Evolutionary conservation across 2,797 vertebrate genomes (phyloP), one percentile per base, ranked within the genome.

Genomic region (Microcaecilia unicolor): DNA sequence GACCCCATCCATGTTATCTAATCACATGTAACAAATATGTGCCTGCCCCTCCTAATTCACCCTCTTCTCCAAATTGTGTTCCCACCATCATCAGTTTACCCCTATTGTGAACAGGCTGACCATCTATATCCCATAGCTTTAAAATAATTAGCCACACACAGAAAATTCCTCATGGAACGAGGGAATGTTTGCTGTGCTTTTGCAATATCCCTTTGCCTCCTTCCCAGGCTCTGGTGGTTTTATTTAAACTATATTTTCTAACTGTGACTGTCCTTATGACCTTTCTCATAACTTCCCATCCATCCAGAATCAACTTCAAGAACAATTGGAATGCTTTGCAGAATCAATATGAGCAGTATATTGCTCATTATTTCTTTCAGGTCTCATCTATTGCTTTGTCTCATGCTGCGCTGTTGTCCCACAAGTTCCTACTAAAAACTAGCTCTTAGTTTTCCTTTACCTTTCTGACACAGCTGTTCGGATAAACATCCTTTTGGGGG

Each of bases 221-320:
- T 16, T 33, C 13, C 16, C 23, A 21, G 9, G 17, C 20, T 37
- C 22, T 31, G 22, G 43, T 56, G 39, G 25, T 27, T 3, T 0
- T 14, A 31, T 36, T 48, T 58, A 22, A 54, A 51, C 28, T 7
- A 41, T 27, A 41, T n/a, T 67, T 45, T 36, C 36, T 45, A 5
- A 38, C 41, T 58, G 17, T 35, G 51, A 39, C 12, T 33, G 18
- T 38, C 15, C 38, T 35, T 59, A 40, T 49, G 34, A 13, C 26
- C 18, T 58, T 55, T 57, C 48, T 38, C 18, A 25, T 70, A 49
- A 49, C 18, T 61, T 37, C 33, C n/a, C n/a, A n/a, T n/a, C n/a
- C n/a, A n/a, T n/a, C n/a, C 24, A 18, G 48, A 51, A 30, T 41
- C 23, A 26, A 12, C 51, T 51, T 37, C 42, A 33, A 34, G 42